Evolutionary conservation across 2,113 vertebrate species (phyloP).

Genomic region (Cryptomyrus ogoouensis): DNA sequence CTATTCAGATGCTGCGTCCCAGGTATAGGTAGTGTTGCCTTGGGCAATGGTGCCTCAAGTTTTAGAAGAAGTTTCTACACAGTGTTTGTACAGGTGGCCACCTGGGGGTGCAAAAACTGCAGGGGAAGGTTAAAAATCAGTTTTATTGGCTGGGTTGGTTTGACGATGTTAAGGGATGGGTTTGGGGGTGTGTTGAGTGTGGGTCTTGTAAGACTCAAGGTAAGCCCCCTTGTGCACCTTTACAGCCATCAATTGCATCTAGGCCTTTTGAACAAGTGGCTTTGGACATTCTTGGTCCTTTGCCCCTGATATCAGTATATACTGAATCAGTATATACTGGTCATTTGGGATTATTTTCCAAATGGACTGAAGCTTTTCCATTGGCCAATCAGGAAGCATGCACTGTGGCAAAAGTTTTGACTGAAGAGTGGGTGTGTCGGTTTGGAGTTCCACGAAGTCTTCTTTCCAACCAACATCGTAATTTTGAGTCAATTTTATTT

Average conservation of each 20-base stretch:
- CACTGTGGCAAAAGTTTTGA: neutral
- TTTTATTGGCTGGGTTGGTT: neutral
- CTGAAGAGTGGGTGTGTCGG: neutral
- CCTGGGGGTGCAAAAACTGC: neutral
- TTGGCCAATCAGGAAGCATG: neutral
- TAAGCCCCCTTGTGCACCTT: neutral
- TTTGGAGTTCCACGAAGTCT: neutral
- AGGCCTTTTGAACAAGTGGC: neutral
- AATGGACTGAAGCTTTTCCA: slow-evolving; percentile 14
- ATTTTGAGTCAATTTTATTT: slow-evolving; percentile 1
- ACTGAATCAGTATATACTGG: slow-evolving; percentile 10
- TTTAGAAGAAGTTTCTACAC: slow-evolving; percentile 17
- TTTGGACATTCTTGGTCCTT: slow-evolving; percentile 2
- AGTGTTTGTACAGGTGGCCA: neutral
- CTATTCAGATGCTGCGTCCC: neutral
- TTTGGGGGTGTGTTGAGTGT: neutral
- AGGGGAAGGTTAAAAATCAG: neutral
- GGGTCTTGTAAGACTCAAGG: neutral
- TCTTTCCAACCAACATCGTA: neutral
- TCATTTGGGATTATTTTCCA: neutral
- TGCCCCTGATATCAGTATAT: neutral
- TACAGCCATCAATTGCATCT: neutral
- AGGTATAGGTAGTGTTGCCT: slow-evolving; percentile 1
- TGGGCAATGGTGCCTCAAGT: neutral
- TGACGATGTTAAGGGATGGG: neutral